Evolutionary conservation across 2,113 vertebrate genomes (phyloP).

Genomic region (Dermatemys mawii): DNA sequence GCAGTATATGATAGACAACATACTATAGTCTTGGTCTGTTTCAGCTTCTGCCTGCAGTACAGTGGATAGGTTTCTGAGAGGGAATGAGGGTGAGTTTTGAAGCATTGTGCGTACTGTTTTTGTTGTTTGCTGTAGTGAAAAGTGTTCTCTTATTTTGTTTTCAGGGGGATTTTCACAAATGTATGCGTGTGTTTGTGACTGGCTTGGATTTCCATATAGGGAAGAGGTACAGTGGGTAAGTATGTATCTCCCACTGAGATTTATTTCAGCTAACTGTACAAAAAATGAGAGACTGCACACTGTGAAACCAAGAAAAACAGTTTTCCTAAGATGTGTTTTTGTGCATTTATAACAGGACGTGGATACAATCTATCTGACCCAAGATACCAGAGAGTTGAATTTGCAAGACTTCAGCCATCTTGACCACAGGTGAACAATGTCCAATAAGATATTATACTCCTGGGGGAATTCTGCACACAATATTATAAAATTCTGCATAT

Average conservation of each 20-base stretch:
- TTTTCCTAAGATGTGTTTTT: constrained; percentile 1
- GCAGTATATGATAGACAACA: background rate
- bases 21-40: constrained; percentile 22
- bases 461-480: no score
- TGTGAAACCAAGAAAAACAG: background rate
- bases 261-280: background rate
- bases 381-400: constrained; percentile 95
- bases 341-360: constrained; percentile 86
- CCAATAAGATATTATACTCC: background rate
- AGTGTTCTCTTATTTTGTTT: constrained; percentile 31
- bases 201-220: constrained; percentile 92
- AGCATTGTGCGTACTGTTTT: background rate
- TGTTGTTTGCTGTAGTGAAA: background rate
- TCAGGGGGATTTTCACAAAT: constrained; percentile 97
- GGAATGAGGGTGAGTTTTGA: constrained; percentile 42
- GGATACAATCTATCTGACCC: constrained; percentile 97
- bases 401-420: constrained; percentile 98
- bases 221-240: constrained; percentile 99
- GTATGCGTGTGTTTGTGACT: constrained; percentile 97
- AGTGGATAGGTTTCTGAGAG: constrained; percentile 15
- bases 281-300: background rate
- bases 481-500: no score
- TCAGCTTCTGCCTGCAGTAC: background rate
- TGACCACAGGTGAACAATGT: constrained; percentile 88
- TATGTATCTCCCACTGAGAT: constrained; percentile 5